Evolutionary conservation across 2,113 vertebrate species (phyloP).

Genomic region (Numenius arquata): DNA sequence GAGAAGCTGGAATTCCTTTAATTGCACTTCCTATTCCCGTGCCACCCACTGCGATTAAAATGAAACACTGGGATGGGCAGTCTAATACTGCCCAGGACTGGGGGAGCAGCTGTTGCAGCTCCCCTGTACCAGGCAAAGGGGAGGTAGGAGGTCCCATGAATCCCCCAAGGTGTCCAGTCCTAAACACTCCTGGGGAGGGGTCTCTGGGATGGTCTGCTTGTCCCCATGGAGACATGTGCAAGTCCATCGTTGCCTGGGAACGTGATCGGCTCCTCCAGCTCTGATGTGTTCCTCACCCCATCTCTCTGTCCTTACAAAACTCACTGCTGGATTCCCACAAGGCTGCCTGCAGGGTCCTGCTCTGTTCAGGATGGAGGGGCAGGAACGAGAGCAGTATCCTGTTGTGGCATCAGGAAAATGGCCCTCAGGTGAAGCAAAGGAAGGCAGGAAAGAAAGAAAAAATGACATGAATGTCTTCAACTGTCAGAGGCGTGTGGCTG

Average conservation of each 20-base stretch:
- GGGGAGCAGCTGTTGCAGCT: neutral
- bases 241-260: neutral
- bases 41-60: neutral
- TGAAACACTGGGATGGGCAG: neutral
- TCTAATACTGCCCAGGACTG: neutral
- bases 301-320: neutral
- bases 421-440: neutral
- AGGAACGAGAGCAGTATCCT: neutral
- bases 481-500: neutral
- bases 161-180: neutral
- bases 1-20: conserved; percentile 5
- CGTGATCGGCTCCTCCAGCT: neutral
- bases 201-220: neutral
- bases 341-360: neutral
- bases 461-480: neutral
- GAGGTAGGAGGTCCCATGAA: neutral
- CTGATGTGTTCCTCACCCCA: neutral
- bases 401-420: neutral
- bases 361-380: neutral
- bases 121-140: neutral
- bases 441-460: neutral
- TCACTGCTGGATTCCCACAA: neutral
- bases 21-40: neutral
- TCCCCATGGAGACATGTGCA: neutral
- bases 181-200: neutral